Evolutionary conservation across 2,797 vertebrate species (phyloP).

Genomic region (Paguma larvata): DNA sequence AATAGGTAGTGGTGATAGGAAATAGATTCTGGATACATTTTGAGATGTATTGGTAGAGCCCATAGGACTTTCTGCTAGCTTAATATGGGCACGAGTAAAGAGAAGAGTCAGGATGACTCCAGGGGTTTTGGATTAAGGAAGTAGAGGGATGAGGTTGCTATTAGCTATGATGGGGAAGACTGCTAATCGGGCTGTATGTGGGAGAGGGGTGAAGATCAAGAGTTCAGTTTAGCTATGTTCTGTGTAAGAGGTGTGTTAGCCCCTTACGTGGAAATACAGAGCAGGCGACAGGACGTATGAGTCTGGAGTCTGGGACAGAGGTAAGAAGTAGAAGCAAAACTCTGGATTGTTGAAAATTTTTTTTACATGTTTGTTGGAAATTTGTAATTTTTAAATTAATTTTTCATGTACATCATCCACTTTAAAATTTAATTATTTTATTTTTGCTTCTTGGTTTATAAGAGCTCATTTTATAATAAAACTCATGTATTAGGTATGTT

Average conservation of each 20-base stretch:
- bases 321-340: neutral
- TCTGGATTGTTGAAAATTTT: neutral
- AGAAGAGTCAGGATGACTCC: neutral
- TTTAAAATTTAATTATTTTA: neutral
- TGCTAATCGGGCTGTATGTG: neutral
- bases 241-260: neutral
- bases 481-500: neutral
- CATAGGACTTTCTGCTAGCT: neutral
- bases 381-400: neutral
- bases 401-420: neutral
- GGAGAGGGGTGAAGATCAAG: neutral
- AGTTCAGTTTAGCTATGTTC: neutral
- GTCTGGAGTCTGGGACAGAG: neutral
- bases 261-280: neutral
- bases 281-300: neutral
- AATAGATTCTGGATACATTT: neutral
- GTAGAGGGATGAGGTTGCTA: neutral
- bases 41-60: neutral
- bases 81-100: neutral
- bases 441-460: constrained; percentile 41
- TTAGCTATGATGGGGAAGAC: neutral
- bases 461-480: neutral
- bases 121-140: neutral
- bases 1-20: neutral
- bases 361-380: neutral